Evolutionary conservation across 2,797 vertebrate genomes (phyloP).

Genomic region (Coracias cyanogaster): DNA sequence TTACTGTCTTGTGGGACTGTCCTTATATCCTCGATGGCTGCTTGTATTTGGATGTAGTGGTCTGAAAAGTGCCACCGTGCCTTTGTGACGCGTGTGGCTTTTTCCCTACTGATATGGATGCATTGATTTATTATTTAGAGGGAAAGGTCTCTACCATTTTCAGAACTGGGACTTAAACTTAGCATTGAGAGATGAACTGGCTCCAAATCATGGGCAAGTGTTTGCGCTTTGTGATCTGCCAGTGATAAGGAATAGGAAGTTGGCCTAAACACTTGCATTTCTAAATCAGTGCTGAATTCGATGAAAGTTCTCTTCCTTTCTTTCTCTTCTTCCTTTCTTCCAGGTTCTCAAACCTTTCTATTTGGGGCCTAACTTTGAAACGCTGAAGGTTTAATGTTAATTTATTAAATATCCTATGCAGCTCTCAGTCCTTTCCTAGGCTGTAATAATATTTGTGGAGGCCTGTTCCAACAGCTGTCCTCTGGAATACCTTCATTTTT

Average conservation of each 20-base stretch:
- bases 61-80: not conserved
- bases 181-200: not conserved
- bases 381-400: not conserved
- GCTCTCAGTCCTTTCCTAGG: not conserved
- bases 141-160: not conserved
- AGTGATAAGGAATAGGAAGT: not conserved
- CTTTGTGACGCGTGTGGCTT: not conserved
- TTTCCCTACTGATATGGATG: not conserved
- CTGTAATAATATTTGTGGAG: not conserved
- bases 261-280: not conserved
- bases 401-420: not conserved
- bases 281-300: not conserved
- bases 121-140: not conserved
- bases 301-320: not conserved
- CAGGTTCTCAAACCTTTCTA: not conserved
- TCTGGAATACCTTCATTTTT: not conserved
- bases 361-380: not conserved
- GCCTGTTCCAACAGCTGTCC: not conserved
- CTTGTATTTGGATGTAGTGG: constrained; percentile 9
- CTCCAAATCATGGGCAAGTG: not conserved
- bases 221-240: not conserved
- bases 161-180: not conserved
- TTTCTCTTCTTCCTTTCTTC: not conserved
- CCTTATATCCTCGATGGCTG: not conserved
- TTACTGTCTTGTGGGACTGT: not conserved